Base-by-base conservation (phyloP, 2,797 vertebrate species). In the Erpetoichthys calabaricus region DNA sequence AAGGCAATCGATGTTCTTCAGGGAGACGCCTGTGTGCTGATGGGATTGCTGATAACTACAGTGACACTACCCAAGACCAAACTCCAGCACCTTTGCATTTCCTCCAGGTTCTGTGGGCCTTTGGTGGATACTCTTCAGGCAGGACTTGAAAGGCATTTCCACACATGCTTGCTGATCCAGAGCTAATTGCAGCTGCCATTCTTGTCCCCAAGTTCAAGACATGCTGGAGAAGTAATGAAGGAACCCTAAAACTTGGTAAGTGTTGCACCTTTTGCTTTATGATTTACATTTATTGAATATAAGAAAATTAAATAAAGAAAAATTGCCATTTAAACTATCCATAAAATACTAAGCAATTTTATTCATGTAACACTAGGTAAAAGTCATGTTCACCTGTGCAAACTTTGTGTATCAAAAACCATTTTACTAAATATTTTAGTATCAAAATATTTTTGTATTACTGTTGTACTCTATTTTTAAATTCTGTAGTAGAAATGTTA, bases 1-100 rank as follows among this genome's bases (percentile, higher is more conserved):
- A 55, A 62, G 58, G 56, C 45, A 56, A 53, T 63, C 57, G 45
- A 56, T 53, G 55, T 60, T 60, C 56, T 63, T 57, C 56, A 60
- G 50, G 59, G 41, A 47, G 51, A 63, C 59, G 58, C 49, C 44
- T 2, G 55, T 57, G 58, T 61, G 60, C 60, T 64, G 50, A 64
- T 64, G 59, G 57, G 59, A 64, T 64, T 50, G 60, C 59, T 64
- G 47, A 54, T 64, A 57, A 57, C 57, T 62, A 62, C 53, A 47
- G 4, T 64, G 54, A 59, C 60, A 5, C 54, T 64, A 54, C 60
- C 64, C 56, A 53, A 60, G 56, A 51, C 49, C 5, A 64, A 61
- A 44, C 9, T 64, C 1, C 25, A 61, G 50, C 6, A 3, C 50
- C 47, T 63, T 51, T 3, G 45, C 56, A 53, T 58, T 53, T 44